These are phyloP conservation scores for Synchiropus splendidus DNA, from an alignment of 2,113 vertebrate genomes.

Conservation along the genomic window DNA sequence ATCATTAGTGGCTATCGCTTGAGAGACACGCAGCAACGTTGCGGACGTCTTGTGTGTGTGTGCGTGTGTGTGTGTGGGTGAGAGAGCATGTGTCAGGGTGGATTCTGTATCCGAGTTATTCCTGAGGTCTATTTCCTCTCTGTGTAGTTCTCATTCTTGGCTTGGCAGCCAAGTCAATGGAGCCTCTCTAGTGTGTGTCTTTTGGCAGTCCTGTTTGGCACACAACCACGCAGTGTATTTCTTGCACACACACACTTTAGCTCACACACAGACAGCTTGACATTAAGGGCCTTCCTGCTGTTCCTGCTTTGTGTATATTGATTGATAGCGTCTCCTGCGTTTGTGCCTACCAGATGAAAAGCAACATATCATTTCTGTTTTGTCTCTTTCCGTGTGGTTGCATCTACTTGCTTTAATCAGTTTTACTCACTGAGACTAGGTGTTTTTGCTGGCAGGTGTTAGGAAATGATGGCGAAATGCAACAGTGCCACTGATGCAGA, in stretches of 20 bases:
- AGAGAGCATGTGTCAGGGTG: conserved; percentile 2
- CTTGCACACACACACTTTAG: conserved; percentile 9
- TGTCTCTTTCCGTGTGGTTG: no score
- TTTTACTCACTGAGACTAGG: no score
- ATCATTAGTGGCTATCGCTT: no score
- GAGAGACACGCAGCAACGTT: no score
- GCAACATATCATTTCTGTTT: no score
- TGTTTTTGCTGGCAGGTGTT: no score
- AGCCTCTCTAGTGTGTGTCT: conserved; percentile 24
- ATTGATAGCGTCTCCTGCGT: conserved; percentile 32
- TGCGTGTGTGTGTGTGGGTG: no score
- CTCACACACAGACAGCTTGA: conserved; percentile 24
- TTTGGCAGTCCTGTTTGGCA: conserved; percentile 39
- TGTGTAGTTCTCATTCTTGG: conserved; percentile 14
- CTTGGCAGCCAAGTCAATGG: conserved; percentile 36
- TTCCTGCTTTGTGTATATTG: conserved; percentile 40
- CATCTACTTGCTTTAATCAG: no score
- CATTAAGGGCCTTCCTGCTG: conserved; percentile 41
- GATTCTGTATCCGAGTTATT: conserved; percentile 5
- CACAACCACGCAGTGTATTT: conserved; percentile 26
- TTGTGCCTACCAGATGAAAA: not conserved
- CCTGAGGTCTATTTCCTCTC: conserved; percentile 35
- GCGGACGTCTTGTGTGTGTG: not conserved
- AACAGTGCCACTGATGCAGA: no score
- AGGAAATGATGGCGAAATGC: no score